These are phyloP conservation scores for Drosophila birchii DNA, from an alignment of 2,888 invertebrate genomes.

Conservation along the genomic window DNA sequence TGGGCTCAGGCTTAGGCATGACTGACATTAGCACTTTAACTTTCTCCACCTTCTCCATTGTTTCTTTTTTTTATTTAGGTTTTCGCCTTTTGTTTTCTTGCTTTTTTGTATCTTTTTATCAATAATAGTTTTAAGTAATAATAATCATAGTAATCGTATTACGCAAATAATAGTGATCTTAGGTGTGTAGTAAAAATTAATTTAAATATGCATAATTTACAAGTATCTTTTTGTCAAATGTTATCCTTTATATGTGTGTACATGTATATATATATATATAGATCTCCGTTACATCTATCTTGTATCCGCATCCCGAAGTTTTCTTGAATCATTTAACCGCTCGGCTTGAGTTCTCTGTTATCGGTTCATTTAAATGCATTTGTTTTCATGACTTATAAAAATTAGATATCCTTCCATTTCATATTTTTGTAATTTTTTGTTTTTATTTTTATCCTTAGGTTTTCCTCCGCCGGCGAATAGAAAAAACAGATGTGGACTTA, in stretches of 20 bases:
- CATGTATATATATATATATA: constrained; percentile 29
- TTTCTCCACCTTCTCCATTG: constrained; percentile 26
- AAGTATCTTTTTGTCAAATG: constrained; percentile 53
- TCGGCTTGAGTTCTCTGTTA: constrained; percentile 61
- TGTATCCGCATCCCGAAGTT: constrained; percentile 54
- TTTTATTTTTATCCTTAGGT: constrained; percentile 5
- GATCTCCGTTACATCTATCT: constrained; percentile 30
- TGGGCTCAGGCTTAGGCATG: constrained; percentile 44
- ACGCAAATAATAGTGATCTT: constrained; percentile 73
- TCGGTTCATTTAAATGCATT: constrained; percentile 79
- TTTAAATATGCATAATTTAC: constrained; percentile 71
- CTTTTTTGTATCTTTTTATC: constrained; percentile 35
- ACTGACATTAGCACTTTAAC: constrained; percentile 62
- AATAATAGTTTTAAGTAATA: constrained; percentile 54
- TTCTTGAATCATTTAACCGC: constrained; percentile 43
- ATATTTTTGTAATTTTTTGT: constrained; percentile 19
- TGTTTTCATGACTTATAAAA: constrained; percentile 80
- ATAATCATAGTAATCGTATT: constrained; percentile 68
- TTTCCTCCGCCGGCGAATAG: constrained; percentile 34
- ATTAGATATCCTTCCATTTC: constrained; percentile 48
- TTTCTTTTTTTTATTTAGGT: neutral
- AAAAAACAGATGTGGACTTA: constrained; percentile 61
- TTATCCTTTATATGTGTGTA: constrained; percentile 45
- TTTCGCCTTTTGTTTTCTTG: constrained; percentile 20
- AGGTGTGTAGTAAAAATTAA: constrained; percentile 64